Evolutionary conservation across 2,797 vertebrate species (phyloP).

Genomic region (Sylvia borin): DNA sequence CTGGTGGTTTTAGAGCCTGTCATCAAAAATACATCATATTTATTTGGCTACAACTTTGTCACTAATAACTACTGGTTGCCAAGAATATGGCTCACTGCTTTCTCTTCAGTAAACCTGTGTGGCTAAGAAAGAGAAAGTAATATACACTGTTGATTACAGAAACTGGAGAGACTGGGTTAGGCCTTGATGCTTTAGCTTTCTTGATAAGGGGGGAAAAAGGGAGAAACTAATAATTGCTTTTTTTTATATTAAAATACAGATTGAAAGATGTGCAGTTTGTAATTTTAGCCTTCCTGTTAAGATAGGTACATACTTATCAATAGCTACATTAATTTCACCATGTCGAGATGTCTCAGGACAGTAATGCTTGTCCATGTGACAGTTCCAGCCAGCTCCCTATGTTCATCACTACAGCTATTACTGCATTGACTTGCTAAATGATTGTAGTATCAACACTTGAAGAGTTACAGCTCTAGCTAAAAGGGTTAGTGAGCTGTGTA

Average conservation of each 20-base stretch:
- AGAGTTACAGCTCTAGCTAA: neutral
- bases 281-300: neutral
- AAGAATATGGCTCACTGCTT: neutral
- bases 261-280: neutral
- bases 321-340: neutral
- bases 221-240: neutral
- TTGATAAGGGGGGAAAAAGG: accelerated
- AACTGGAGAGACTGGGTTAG: neutral
- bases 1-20: neutral
- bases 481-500: neutral
- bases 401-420: neutral
- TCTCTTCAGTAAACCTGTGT: neutral
- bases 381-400: neutral
- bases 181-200: neutral
- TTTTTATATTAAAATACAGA: neutral
- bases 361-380: neutral
- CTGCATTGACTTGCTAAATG: neutral
- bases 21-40: neutral
- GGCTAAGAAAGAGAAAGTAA: neutral
- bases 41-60: neutral
- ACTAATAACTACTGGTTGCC: neutral
- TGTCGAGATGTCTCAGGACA: neutral
- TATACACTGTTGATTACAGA: accelerated
- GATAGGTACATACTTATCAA: neutral
- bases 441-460: neutral